phyloP scores from a whole-genome alignment of 2,888 invertebrate species.

The Suillia variegata region DNA sequence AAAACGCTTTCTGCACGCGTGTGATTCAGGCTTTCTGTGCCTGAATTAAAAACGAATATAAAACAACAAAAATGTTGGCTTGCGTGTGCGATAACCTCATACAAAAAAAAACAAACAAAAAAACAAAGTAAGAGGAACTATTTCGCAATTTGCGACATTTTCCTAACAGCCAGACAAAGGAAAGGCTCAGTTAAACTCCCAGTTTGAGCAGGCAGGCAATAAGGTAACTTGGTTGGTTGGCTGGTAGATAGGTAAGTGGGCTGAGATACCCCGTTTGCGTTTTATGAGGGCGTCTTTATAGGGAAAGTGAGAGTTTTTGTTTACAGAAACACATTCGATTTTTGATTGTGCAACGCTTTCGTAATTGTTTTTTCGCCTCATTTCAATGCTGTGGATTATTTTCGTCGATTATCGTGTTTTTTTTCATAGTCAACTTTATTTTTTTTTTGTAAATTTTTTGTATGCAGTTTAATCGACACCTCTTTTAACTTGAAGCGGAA shows the following conservation, averaged over 20 bases:
- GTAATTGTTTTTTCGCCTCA: neutral
- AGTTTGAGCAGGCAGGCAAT: too few relatives aligned
- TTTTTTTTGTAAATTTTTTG: neutral
- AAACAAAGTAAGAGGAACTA: constrained; percentile 1
- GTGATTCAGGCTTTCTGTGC: constrained; percentile 21
- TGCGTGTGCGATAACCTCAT: neutral
- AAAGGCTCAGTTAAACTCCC: too few relatives aligned
- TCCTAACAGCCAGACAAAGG: neutral
- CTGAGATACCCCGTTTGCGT: too few relatives aligned
- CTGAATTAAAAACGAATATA: neutral
- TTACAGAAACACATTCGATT: neutral
- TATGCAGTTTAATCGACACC: neutral
- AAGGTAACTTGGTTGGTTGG: too few relatives aligned
- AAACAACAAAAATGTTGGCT: too few relatives aligned
- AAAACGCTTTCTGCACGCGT: neutral
- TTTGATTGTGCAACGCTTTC: neutral
- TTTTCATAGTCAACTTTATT: too few relatives aligned
- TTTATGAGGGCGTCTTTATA: constrained; percentile 1
- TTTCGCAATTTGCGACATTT: neutral
- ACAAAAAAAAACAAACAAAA: too few relatives aligned
- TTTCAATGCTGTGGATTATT: too few relatives aligned
- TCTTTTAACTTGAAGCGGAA: neutral
- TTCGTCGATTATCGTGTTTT: too few relatives aligned
- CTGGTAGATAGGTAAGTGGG: too few relatives aligned
- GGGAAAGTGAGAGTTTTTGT: neutral